Base-by-base conservation (phyloP, 2,113 vertebrate species). In the Riparia riparia region DNA sequence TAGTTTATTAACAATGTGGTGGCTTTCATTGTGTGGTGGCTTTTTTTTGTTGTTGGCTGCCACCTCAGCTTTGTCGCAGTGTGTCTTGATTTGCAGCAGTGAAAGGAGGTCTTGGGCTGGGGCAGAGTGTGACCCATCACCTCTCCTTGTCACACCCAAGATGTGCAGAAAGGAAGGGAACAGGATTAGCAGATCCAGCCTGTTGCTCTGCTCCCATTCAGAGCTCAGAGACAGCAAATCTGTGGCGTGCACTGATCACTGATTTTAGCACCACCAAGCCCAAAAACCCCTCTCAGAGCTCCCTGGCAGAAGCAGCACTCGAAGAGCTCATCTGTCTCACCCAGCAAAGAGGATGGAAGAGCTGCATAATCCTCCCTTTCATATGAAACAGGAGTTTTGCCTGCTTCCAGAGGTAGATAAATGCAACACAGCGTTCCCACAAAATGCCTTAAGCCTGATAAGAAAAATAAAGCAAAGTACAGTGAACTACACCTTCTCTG, bases 161-260 rank as follows among this genome's bases (percentile, higher is more conserved):
- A 90, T 24, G 64, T 82, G 73, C 57, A 49, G 85, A 87, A 80
- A 92, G 80, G 85, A 94, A 70, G 47, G 86, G 65, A 34, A 28
- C 50, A 85, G 84, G 74, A 95, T 96, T 66, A 95, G 70, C 78
- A 90, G 66, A 82, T 7, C 26, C 37, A 87, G 89, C 73, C 73
- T 34, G 51, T 26, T 57, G 68, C 57, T 87, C 61, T 37, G 22
- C 78, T 93, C 37, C 70, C 66, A 50, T 82, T 89, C 81, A 80
- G 54, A n/a, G 22, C 53, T 77, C 47, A 17, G 78, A 49, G 49
- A 8, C 29, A 80, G 58, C 0, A 0, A 50, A 56, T 32, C 57
- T 20, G 34, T 21, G 49, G 14, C 0, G 0, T 21, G 34, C 39
- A 26, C 7, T 29, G 37, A 63, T 19, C 42, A 3, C 24, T 22